Base-by-base conservation (phyloP, 1,140 invertebrate genomes). In the Galleria mellonella region DNA sequence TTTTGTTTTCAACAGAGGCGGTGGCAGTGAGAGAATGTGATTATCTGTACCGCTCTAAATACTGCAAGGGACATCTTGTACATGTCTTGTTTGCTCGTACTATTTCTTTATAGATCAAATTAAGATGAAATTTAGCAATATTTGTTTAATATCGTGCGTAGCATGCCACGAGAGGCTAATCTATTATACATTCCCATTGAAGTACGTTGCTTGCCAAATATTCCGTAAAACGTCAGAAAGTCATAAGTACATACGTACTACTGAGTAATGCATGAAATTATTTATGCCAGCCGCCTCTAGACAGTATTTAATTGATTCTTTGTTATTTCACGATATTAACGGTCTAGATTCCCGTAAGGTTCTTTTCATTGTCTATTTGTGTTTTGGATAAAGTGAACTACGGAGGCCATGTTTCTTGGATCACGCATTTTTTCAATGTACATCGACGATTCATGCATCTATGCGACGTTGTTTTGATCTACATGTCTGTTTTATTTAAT, bases 211-310 rank as follows among this genome's bases (percentile, higher is more conserved):
- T 79, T 84, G 81, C 81, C 81, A 84, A 84, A 84, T 84, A 83
- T 79, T 83, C 77, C 76, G 76, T 84, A 83, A 84, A 83, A 84
- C 81, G 77, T 84, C 81, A 83, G 81, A 84, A 79, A 84, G 82
- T 83, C 76, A 70, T 71, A 83, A 75, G 76, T 85, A 85, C 78
- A 72, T 83, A 84, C 78, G 67, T 77, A 72, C 75, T 72, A 75
- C 75, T 77, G 73, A 78, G 75, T 81, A 85, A 77, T 78, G 71
- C 76, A 79, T 78, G 67, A 82, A 81, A 81, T 83, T 81, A 79
- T 81, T 79, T 76, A 79, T 79, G 77, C 69, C 72, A 72, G 67
- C 59, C 71, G 64, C 64, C 72, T 62, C 63, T 71, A 73, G 65
- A 66, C 63, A 60, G 53, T 70, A 65, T 71, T 68, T 60, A 74